These are phyloP conservation scores for Eupithecia abbreviata DNA, from an alignment of 2,888 invertebrate genomes.

Conservation along the genomic window DNA sequence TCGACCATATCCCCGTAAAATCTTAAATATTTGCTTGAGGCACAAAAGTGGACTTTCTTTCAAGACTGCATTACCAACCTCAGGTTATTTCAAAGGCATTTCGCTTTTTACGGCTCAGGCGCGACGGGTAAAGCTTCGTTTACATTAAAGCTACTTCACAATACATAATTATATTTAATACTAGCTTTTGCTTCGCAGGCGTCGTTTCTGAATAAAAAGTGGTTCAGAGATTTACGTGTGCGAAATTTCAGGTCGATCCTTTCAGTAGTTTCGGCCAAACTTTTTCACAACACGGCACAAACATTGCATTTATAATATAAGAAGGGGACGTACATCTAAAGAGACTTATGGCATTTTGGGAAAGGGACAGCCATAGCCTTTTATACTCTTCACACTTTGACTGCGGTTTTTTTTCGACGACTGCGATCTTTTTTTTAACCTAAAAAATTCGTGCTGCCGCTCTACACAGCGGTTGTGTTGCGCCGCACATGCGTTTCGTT, in stretches of 20 bases:
- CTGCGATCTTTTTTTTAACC: too few species aligned
- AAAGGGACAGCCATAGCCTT: neutral
- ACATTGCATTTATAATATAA: neutral
- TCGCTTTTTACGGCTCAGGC: constrained; percentile 51
- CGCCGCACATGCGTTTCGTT: too few species aligned
- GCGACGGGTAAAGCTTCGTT: constrained; percentile 24
- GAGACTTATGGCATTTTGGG: neutral
- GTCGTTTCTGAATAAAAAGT: too few species aligned
- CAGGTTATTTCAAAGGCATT: constrained; percentile 50
- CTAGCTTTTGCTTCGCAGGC: neutral
- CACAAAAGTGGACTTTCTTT: constrained; percentile 35
- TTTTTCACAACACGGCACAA: neutral
- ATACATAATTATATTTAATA: neutral
- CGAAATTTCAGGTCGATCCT: neutral
- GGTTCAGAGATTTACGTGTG: too few species aligned
- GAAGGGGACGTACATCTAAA: neutral
- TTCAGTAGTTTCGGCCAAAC: neutral
- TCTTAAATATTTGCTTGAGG: constrained; percentile 16
- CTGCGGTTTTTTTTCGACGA: too few species aligned
- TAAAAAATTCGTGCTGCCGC: too few species aligned
- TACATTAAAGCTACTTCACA: constrained; percentile 8
- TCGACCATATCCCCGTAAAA: constrained; percentile 7
- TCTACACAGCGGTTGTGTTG: too few species aligned
- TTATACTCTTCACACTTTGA: too few species aligned
- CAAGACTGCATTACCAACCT: constrained; percentile 35